Evolutionary conservation across 1,140 invertebrate species (phyloP).

Genomic region (Zaprionus lachaisei): DNA sequence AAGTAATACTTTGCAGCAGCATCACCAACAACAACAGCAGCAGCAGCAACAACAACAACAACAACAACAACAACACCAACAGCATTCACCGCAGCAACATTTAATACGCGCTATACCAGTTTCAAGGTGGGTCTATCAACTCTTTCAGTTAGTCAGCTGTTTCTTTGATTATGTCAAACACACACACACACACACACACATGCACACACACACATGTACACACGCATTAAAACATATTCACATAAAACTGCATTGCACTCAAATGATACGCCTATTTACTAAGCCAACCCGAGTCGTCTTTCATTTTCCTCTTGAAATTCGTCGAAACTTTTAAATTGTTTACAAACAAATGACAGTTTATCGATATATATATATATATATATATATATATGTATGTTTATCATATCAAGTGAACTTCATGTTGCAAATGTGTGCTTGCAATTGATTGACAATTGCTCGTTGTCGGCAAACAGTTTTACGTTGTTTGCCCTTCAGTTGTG

Average conservation of each 20-base stretch:
- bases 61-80: slow-evolving; percentile 46
- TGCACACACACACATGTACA: not conserved
- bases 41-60: slow-evolving; percentile 49
- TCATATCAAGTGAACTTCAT: not conserved
- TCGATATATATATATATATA: not conserved
- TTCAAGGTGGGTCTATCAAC: slow-evolving; percentile 73
- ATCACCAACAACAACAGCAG: slow-evolving; percentile 62
- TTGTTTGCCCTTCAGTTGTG: slow-evolving; percentile 27
- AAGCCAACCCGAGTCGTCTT: slow-evolving; percentile 14
- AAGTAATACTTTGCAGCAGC: slow-evolving; percentile 66
- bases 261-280: slow-evolving; percentile 24
- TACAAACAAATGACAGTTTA: slow-evolving; percentile 23
- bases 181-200: slow-evolving; percentile 14
- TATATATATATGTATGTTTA: too few relatives aligned
- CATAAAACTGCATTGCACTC: slow-evolving; percentile 9
- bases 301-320: slow-evolving; percentile 26
- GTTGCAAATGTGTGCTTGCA: slow-evolving; percentile 7
- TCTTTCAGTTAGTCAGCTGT: slow-evolving; percentile 28
- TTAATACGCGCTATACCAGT: slow-evolving; percentile 80
- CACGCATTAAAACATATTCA: slow-evolving; percentile 14
- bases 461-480: slow-evolving; percentile 1
- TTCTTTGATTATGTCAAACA: slow-evolving; percentile 24
- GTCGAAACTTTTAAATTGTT: slow-evolving; percentile 17
- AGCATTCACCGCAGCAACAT: slow-evolving; percentile 79
- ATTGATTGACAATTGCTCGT: not conserved